Evolutionary conservation across 2,888 invertebrate genomes (phyloP), one percentile per base, ranked within the genome.

Genomic region (Nomada hirtipes): DNA sequence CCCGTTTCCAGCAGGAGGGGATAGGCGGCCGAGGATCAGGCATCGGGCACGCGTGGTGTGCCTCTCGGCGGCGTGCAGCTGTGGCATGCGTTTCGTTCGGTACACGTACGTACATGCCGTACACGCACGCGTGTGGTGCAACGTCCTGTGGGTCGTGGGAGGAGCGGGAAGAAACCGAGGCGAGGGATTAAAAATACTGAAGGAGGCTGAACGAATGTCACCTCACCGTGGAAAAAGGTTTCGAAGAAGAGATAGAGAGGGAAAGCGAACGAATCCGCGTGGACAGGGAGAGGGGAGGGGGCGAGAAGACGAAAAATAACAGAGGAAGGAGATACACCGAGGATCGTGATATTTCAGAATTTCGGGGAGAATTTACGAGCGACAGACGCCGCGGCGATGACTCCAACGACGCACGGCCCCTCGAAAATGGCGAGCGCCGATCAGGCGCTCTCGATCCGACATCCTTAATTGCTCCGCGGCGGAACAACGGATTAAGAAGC

Each of bases 261-360:
- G 61, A 44, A 50, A 47, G 69, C 61, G 61, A n/a, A 42, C 67
- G 67, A 59, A 60, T 36, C 36, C 36, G 36, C 20, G 11, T 4
- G n/a, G 23, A 36, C 61, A 79, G 13, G 3, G 3, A 20, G 7
- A 10, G 26, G 13, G 7, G 18, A 15, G 53, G 9, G 53, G 20
- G 53, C 2, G 44, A 55, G 11, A 23, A 18, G 23, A 52, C 26
- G 23, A 50, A 29, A 50, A 52, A 52, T 52, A 52, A 15, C n/a
- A n/a, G 52, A 3, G 9, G 52, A n/a, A 52, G 52, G 52, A 44
- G 26, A 26, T 36, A 60, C 44, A 29, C 64, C 29, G 44, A 65
- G 61, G 71, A 79, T 82, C 82, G 86, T 82, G 88, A 87, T 88
- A 87, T 88, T 84, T 87, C 76, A 86, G 88, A 88, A 86, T 88